These are phyloP conservation scores for Nycticorax nycticorax DNA, from an alignment of 2,113 vertebrate species.

Conservation along the genomic window DNA sequence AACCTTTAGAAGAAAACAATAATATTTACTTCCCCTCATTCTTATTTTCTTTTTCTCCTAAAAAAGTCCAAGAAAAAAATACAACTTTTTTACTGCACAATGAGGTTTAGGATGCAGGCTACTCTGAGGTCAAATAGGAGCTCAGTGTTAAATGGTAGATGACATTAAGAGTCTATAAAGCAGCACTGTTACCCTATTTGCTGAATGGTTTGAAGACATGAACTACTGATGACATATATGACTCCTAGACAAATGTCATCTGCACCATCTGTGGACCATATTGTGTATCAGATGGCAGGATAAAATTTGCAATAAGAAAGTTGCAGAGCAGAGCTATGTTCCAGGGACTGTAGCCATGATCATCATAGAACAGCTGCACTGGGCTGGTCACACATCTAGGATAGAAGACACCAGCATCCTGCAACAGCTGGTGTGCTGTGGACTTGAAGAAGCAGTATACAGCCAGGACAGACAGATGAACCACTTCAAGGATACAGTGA, in stretches of 20 bases:
- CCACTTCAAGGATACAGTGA: not conserved
- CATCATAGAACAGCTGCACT: conserved; percentile 18
- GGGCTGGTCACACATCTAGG: not conserved
- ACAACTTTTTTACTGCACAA: not conserved
- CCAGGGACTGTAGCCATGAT: conserved; percentile 56
- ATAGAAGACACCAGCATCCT: not conserved
- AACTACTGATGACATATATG: conserved; percentile 28
- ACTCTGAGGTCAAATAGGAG: not conserved
- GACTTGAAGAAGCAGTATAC: not conserved
- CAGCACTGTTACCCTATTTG: not conserved
- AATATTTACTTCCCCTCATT: not conserved
- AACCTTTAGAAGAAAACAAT: not conserved
- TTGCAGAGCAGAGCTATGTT: conserved; percentile 33
- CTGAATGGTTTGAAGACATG: conserved; percentile 33
- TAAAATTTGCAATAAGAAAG: conserved; percentile 44
- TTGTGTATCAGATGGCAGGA: conserved; percentile 62
- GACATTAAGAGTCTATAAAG: not conserved
- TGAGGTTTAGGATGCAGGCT: not conserved
- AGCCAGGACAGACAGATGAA: not conserved
- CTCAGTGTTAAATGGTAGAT: not conserved
- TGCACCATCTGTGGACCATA: conserved; percentile 62
- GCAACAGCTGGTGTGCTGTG: not conserved
- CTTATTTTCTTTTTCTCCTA: not conserved
- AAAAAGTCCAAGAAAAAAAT: not conserved
- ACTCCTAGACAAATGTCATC: conserved; percentile 63